Evolutionary conservation across 2,113 vertebrate species (phyloP).

Genomic region (Gasterosteus nipponicus): DNA sequence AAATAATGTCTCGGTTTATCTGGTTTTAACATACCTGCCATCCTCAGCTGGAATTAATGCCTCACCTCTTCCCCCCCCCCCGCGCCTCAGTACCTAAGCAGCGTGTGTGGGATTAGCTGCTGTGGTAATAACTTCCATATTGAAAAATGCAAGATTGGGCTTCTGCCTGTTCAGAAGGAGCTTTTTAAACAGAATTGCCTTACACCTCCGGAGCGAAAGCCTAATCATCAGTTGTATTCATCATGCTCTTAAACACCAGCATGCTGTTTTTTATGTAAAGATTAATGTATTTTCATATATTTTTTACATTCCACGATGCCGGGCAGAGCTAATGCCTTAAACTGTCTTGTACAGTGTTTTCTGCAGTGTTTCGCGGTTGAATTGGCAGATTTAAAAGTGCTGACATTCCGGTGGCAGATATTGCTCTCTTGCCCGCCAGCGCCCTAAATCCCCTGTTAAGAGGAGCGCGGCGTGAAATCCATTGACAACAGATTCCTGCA

Average conservation of each 20-base stretch:
- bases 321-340: constrained; percentile 28
- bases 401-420: constrained; percentile 72
- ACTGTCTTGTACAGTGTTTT: constrained; percentile 46
- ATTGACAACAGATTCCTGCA: constrained; percentile 71
- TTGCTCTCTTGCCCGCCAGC: constrained; percentile 64
- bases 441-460: constrained; percentile 70
- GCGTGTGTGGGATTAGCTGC: constrained; percentile 59
- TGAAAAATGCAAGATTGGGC: constrained; percentile 51
- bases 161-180: constrained; percentile 41
- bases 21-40: constrained; percentile 71
- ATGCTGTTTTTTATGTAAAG: background rate
- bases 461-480: constrained; percentile 76
- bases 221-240: background rate
- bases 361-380: constrained; percentile 47
- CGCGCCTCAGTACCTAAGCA: constrained; percentile 47
- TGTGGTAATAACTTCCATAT: constrained; percentile 63
- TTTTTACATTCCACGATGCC: too few species aligned
- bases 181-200: constrained; percentile 35
- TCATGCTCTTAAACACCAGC: background rate
- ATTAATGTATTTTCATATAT: too few species aligned
- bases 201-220: constrained; percentile 16
- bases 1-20: constrained; percentile 73
- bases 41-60: constrained; percentile 67
- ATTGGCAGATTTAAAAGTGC: constrained; percentile 66
- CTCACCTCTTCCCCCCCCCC: constrained; percentile 20